phyloP scores from a whole-genome alignment of 2,797 vertebrate genomes.

The Myioborus miniatus region DNA sequence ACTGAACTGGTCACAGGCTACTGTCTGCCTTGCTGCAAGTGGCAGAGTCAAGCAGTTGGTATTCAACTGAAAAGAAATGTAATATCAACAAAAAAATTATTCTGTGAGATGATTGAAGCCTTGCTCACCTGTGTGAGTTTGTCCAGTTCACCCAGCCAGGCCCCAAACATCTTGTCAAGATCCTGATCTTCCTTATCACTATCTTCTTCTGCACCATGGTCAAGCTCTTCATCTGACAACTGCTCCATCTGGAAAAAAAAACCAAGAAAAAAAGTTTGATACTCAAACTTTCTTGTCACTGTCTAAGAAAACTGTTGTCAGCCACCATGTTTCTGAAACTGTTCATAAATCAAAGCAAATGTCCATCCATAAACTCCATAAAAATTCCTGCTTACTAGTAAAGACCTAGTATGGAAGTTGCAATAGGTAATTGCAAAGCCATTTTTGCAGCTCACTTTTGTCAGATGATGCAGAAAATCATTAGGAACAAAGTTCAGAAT shows the following conservation, averaged over 20 bases:
- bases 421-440: background rate
- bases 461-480: background rate
- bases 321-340: background rate
- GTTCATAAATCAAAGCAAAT: background rate
- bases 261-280: background rate
- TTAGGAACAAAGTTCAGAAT: background rate
- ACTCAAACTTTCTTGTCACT: background rate
- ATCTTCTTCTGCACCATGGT: conserved; percentile 95
- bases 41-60: background rate
- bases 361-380: background rate
- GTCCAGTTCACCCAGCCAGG: conserved; percentile 96
- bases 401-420: background rate
- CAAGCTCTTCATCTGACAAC: conserved; percentile 94
- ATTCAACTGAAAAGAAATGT: background rate
- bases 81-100: background rate
- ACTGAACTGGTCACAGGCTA: background rate
- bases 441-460: background rate
- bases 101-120: background rate
- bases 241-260: conserved; percentile 90
- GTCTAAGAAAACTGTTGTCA: background rate
- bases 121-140: conserved; percentile 91
- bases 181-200: conserved; percentile 99
- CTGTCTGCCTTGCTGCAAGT: background rate
- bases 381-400: background rate
- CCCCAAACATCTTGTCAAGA: conserved; percentile 98